Evolutionary conservation across 2,888 invertebrate species (phyloP).

Genomic region (Laothoe populi): DNA sequence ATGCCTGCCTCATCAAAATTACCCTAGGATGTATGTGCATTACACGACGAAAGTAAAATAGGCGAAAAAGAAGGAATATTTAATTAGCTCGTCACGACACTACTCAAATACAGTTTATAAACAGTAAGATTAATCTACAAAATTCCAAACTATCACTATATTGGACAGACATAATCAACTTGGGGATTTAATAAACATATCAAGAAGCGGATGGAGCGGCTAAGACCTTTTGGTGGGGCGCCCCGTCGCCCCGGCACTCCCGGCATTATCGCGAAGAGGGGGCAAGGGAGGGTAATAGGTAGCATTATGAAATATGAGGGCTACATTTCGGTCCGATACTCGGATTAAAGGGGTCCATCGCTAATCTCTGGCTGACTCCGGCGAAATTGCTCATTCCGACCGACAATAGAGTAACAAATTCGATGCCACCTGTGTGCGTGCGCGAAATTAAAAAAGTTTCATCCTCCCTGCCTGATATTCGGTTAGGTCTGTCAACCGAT

Average conservation of each 20-base stretch:
- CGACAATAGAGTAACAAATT: constrained; percentile 60
- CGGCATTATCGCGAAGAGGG: constrained; percentile 41
- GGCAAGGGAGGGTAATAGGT: constrained; percentile 39
- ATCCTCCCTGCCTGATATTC: not conserved
- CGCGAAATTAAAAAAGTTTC: constrained; percentile 49
- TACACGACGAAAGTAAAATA: no score
- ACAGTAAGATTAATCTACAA: not conserved
- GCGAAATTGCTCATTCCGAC: constrained; percentile 62
- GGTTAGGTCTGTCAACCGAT: not conserved
- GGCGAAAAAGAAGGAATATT: not conserved
- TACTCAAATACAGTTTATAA: not conserved
- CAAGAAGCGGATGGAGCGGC: constrained; percentile 56
- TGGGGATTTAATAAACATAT: constrained; percentile 70
- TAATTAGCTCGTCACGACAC: not conserved
- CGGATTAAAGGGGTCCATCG: constrained; percentile 59
- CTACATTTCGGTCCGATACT: constrained; percentile 59
- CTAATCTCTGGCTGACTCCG: constrained; percentile 67
- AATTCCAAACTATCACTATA: constrained; percentile 18
- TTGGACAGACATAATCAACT: constrained; percentile 53
- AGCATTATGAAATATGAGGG: constrained; percentile 74
- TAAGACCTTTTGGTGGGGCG: constrained; percentile 45
- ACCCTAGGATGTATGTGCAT: no score
- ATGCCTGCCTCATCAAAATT: no score
- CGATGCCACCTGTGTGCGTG: constrained; percentile 54
- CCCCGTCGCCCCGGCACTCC: constrained; percentile 33